Evolutionary conservation across 1,140 invertebrate species (phyloP).

Genomic region (Mactra quadrangularis): DNA sequence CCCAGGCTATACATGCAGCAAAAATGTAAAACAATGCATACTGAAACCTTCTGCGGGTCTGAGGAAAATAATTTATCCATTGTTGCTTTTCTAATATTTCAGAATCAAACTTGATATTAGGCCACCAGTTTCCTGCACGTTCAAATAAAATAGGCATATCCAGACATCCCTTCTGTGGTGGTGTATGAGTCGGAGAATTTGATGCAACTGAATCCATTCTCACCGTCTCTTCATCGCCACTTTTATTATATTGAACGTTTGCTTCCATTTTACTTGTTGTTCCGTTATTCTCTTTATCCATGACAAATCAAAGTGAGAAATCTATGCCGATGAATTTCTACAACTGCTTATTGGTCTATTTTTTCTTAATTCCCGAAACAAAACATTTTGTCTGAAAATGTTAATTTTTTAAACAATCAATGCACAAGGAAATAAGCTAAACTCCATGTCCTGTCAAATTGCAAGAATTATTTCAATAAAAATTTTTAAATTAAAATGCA

Average conservation of each 20-base stretch:
- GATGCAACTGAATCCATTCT: constrained; percentile 31
- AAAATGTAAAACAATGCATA: constrained; percentile 89
- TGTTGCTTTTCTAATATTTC: constrained; percentile 96
- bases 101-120: constrained; percentile 97
- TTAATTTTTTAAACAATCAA: too few relatives aligned
- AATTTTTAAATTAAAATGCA: too few relatives aligned
- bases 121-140: constrained; percentile 94
- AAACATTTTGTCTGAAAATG: too few relatives aligned
- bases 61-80: constrained; percentile 93
- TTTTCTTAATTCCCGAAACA: too few relatives aligned
- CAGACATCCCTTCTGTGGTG: constrained; percentile 54
- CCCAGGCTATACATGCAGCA: constrained; percentile 88
- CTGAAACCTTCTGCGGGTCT: constrained; percentile 95
- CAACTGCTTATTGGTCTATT: too few relatives aligned
- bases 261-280: constrained; percentile 17
- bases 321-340: too few relatives aligned
- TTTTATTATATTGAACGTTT: constrained; percentile 1
- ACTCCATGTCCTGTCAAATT: too few relatives aligned
- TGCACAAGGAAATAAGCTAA: too few relatives aligned
- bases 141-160: constrained; percentile 90
- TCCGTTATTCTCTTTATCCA: constrained; percentile 56
- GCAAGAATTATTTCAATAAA: too few relatives aligned
- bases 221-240: constrained; percentile 19
- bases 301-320: too few relatives aligned
- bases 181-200: constrained; percentile 66